Evolutionary conservation across 2,888 invertebrate genomes (phyloP), one percentile per base, ranked within the genome.

Genomic region (Agrenia bidenticulata): DNA sequence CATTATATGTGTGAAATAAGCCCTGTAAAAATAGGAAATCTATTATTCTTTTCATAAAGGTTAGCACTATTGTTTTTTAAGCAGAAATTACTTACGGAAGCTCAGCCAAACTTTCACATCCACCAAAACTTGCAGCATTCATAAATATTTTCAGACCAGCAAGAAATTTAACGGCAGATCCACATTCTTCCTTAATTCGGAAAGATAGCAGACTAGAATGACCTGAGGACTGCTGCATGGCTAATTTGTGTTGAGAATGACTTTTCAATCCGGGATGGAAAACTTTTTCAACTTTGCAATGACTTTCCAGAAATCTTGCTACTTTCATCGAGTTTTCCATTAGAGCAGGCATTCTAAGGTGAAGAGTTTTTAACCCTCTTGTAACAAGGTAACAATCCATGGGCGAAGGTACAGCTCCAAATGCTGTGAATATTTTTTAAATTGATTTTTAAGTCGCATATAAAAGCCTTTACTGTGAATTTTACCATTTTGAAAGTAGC

Each of bases 331-430:
- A 88, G 73, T 89, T 95, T 68, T 85, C 85, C 81, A 88, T 89
- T 80, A 97, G 95, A 73, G 89, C 87, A 72, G 89, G 86, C 97
- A 99, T 97, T 61, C 98, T 84, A 26, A 98, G 77, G 4, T 91
- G 88, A 26, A 99, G 83, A 0, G 98, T 99, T 82, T 97, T 98
- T 66, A 98, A 81, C 77, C 97, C 93, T 70, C 94, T 86, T 78
- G 92, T 94, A 0, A 96, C 94, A 78, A 94, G 84, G 79, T 88
- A 92, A 80, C 97, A 97, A 80, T 99, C 99, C 79, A 96, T 94
- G 0, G 99, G 95, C 0, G 97, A 92, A 1, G 99, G 97, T 13
- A 97, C 89, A 50, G 90, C 87, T 60, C 99, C 99, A 83, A 90
- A 85, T 1, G 93, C 92, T 90, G 81, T 66, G 76, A 27, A 51